These are phyloP conservation scores for Slavum lentiscoides DNA, from an alignment of 2,888 invertebrate genomes.

Conservation along the genomic window DNA sequence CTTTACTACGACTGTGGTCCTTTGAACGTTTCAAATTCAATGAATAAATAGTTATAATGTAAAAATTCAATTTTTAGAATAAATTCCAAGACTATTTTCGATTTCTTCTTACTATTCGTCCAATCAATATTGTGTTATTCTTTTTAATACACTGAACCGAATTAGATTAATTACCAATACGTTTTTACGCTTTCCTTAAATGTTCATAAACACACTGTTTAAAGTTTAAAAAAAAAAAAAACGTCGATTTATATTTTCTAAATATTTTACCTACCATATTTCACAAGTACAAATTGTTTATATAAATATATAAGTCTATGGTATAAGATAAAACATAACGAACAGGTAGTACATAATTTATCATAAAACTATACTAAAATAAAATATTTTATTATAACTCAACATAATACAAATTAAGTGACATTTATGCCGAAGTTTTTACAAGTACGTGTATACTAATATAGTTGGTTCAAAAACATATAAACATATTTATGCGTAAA, in stretches of 20 bases:
- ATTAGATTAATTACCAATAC: too few species aligned
- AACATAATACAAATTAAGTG: slow-evolving; percentile 21
- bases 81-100: too few species aligned
- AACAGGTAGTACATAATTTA: background rate
- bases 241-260: background rate
- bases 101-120: too few species aligned
- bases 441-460: background rate
- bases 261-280: slow-evolving; percentile 8
- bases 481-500: background rate
- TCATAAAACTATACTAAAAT: background rate
- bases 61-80: too few species aligned
- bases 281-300: slow-evolving; percentile 12
- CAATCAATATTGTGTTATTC: too few species aligned
- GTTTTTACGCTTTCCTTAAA: too few species aligned
- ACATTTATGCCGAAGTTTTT: slow-evolving; percentile 6
- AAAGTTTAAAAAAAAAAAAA: background rate
- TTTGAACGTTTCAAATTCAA: too few species aligned
- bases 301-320: background rate
- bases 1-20: too few species aligned
- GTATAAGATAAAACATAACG: background rate
- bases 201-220: too few species aligned
- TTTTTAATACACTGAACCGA: too few species aligned
- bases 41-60: too few species aligned
- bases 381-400: background rate
- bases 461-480: slow-evolving; percentile 13